Conservation (phyloP, 2,888 invertebrate genomes). For the Dasypogon diadema region DNA sequence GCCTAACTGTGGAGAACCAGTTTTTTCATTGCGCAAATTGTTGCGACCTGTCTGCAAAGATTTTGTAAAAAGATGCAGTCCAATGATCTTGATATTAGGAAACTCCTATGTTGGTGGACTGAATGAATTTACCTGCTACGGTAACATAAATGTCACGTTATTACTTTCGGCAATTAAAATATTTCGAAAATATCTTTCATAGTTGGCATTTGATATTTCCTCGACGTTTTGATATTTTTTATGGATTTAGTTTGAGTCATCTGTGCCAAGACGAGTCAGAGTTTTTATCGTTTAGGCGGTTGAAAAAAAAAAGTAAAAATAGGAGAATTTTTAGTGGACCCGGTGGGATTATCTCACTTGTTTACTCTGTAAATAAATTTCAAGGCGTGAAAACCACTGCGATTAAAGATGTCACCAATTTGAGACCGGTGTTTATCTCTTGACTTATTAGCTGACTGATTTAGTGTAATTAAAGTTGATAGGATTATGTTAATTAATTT, state of each 20-base stretch:
- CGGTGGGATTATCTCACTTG: background rate
- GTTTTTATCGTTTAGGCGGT: conserved; percentile 11
- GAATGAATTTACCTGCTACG: conserved; percentile 2
- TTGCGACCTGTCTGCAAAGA: conserved; percentile 10
- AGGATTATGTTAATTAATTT: too few species aligned
- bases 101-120: background rate
- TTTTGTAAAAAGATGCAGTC: conserved; percentile 25
- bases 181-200: conserved; percentile 11
- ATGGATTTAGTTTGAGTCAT: conserved; percentile 4
- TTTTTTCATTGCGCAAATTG: conserved; percentile 34
- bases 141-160: too few species aligned
- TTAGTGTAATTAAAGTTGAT: too few species aligned
- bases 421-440: background rate
- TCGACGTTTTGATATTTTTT: background rate
- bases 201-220: conserved; percentile 17
- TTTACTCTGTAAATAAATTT: background rate
- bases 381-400: background rate
- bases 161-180: too few species aligned
- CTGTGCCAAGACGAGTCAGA: background rate
- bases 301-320: background rate
- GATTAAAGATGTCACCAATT: background rate
- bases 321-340: background rate
- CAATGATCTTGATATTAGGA: conserved; percentile 33
- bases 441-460: background rate
- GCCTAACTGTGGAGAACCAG: conserved; percentile 26